A percentile compares a stretch with the other conserved stretches of the same genome.
Conservation (phyloP, 2,113 vertebrate genomes). For the Oxyruncus cristatus region DNA sequence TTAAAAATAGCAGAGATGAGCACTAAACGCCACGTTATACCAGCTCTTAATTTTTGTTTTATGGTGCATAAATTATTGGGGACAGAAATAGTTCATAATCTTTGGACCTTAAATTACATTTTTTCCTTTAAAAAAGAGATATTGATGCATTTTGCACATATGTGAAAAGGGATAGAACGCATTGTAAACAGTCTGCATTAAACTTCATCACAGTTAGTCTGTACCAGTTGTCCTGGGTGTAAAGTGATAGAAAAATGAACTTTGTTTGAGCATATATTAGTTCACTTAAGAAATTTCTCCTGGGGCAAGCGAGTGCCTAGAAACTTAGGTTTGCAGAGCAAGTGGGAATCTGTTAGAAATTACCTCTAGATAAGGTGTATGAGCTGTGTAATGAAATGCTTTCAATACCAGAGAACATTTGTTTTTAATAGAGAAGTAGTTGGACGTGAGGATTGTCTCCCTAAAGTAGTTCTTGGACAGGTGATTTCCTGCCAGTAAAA, state of each 20-base stretch:
- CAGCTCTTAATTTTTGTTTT: not conserved
- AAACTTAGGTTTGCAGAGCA: constrained; percentile 63
- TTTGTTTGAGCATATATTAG: constrained; percentile 69
- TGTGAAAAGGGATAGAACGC: constrained; percentile 50
- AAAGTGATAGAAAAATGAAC: constrained; percentile 67
- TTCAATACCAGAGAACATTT: constrained; percentile 70
- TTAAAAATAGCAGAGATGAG: not conserved
- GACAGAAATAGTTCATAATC: not conserved
- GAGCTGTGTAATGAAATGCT: constrained; percentile 66
- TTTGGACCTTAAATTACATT: not conserved
- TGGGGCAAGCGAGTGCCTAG: constrained; percentile 48
- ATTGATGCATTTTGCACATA: constrained; percentile 10
- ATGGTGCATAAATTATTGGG: not conserved
- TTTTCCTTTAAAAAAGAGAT: constrained; percentile 6
- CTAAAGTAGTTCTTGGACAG: constrained; percentile 41
- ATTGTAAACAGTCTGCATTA: constrained; percentile 55
- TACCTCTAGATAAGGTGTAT: constrained; percentile 70
- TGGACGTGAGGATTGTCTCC: constrained; percentile 60
- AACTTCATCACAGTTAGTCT: constrained; percentile 59
- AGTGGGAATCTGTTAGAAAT: constrained; percentile 76
- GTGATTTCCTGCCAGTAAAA: constrained; percentile 69
- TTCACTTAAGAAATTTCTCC: constrained; percentile 63
- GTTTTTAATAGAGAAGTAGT: constrained; percentile 73
- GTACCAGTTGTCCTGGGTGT: constrained; percentile 52
- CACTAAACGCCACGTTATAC: constrained; percentile 3